Conservation (phyloP, 2,888 invertebrate genomes). For the Lypha dubia region DNA sequence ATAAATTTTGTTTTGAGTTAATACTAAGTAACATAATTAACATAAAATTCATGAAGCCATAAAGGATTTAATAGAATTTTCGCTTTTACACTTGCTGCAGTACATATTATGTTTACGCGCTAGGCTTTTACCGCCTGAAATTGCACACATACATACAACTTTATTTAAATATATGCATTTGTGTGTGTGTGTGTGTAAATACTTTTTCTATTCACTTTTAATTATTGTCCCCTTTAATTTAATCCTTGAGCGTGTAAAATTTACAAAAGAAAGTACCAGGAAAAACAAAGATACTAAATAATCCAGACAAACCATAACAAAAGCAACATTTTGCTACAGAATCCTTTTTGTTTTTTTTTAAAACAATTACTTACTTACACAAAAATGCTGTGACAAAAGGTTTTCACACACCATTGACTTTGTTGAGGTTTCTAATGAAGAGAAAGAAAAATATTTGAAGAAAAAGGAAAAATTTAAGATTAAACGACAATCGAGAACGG, state of each 20-base stretch:
- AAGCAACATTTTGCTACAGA: neutral
- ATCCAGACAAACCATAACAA: neutral
- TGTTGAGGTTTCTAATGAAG: neutral
- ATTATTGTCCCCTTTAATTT: constrained; percentile 1
- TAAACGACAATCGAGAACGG: neutral
- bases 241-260: constrained; percentile 5
- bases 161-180: too few relatives aligned
- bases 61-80: too few relatives aligned
- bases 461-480: neutral
- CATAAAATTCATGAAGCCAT: too few relatives aligned
- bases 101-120: too few relatives aligned
- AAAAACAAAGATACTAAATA: neutral
- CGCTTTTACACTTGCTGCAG: too few relatives aligned
- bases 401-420: constrained; percentile 8
- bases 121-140: too few relatives aligned
- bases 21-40: too few relatives aligned
- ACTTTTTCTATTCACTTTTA: neutral
- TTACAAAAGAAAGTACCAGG: neutral
- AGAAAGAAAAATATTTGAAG: neutral
- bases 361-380: neutral
- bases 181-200: too few relatives aligned
- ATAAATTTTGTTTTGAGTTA: too few relatives aligned
- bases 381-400: neutral
- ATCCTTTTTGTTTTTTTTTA: neutral
- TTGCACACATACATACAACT: too few relatives aligned